Base-by-base conservation (phyloP, 1,140 invertebrate species). In the Lepidurus packardi region DNA sequence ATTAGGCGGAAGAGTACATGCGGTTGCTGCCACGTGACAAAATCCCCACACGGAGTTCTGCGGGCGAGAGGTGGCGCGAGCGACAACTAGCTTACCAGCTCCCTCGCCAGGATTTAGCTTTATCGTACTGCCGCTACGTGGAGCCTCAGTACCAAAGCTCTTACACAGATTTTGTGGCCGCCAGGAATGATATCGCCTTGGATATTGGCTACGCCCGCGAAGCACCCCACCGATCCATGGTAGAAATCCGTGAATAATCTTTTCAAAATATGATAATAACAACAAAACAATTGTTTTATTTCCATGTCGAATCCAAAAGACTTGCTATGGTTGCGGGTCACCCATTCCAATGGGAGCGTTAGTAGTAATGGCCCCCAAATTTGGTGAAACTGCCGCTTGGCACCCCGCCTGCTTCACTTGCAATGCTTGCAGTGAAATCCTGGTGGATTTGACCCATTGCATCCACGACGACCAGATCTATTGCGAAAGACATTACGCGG, bases 401-500 rank as follows among this genome's bases (percentile, higher is more conserved):
- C 95, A 97, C 86, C 93, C 95, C 1, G 88, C 88, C 11, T 98
- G 96, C 84, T 98, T 98, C 85, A 88, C 89, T 73, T 98, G 96
- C 85, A 87, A 87, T 74, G 90, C 90, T 47, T 98, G 96, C 86
- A 88, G 91, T 80, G 92, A 97, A 86, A 86, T 95, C 43, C 89
- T 98, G 42, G 94, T 97, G 75, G 96, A 98, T 85, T 88, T 98
- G 74, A 94, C 94, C 21, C 97, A 98, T 85, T 98, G 96, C 84
- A 91, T 93, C 73, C 89, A 93, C 83, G 92, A 96, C 79, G 93
- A 93, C 78, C 88, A 89, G 76, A 87, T 97, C 53, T 97, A 92
- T 85, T 98, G 96, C 85, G 94, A 96, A 84, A 88, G 96, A 77
- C 96, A 98, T 85, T 98, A 97, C 85, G 94, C 95, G 16, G 95